phyloP scores from a whole-genome alignment of 1,140 invertebrate genomes.

The Achroia grisella region DNA sequence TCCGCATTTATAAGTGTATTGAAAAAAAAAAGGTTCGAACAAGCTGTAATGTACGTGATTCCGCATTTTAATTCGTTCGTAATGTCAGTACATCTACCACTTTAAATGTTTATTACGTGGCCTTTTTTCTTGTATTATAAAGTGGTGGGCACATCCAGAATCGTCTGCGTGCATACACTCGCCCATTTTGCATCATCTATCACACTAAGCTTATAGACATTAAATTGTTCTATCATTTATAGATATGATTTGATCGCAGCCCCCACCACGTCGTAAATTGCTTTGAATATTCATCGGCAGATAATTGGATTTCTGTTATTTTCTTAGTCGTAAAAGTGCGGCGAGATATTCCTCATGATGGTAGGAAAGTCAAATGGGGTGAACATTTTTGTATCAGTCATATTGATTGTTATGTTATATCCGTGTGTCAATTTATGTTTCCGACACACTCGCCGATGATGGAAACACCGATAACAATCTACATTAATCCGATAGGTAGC shows the following conservation, averaged over 20 bases:
- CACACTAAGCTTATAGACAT: conserved; percentile 8
- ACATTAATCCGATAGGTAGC: too few relatives aligned
- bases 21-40: conserved; percentile 40
- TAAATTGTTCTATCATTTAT: conserved; percentile 14
- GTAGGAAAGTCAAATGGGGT: too few relatives aligned
- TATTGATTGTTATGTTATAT: too few relatives aligned
- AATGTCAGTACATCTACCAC: conserved; percentile 41
- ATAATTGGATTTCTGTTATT: conserved; percentile 38
- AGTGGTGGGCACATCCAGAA: conserved; percentile 10
- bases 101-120: conserved; percentile 47
- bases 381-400: too few relatives aligned
- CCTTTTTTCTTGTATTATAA: conserved; percentile 35
- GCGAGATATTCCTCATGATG: too few relatives aligned
- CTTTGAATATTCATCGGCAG: conserved; percentile 36
- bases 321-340: conserved; percentile 6
- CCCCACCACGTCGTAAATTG: neutral
- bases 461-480: too few relatives aligned
- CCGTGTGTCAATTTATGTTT: too few relatives aligned
- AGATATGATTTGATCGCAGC: neutral
- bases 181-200: conserved; percentile 16
- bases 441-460: too few relatives aligned
- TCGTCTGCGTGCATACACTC: conserved; percentile 17
- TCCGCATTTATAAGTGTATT: conserved; percentile 49
- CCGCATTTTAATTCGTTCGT: conserved; percentile 57
- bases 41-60: conserved; percentile 58